phyloP scores from a whole-genome alignment of 2,888 invertebrate species.

The Poecilus cupreus region DNA sequence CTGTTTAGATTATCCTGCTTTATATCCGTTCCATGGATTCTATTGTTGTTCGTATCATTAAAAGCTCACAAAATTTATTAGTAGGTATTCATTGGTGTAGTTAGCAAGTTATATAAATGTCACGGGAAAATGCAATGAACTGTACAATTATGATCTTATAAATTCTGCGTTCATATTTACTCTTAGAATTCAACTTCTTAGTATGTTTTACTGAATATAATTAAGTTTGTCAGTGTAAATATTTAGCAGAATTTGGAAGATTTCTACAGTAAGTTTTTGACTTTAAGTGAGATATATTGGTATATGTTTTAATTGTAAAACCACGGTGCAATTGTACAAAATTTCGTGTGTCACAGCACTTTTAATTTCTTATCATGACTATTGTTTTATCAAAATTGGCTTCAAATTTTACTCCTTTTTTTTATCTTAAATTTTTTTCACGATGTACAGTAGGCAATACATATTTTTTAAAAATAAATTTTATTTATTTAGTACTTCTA shows the following conservation, averaged over 20 bases:
- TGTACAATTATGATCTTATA: neutral
- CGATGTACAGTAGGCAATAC: too few relatives aligned
- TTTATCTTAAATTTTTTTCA: too few relatives aligned
- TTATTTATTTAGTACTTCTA: neutral
- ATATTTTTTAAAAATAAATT: neutral
- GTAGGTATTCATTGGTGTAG: conserved; percentile 9
- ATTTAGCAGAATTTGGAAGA: too few relatives aligned
- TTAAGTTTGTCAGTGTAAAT: too few relatives aligned
- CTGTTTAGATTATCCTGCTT: conserved; percentile 17
- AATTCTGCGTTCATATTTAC: neutral
- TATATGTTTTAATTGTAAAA: neutral
- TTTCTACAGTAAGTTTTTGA: too few relatives aligned
- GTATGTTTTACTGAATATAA: too few relatives aligned
- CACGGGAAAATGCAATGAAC: conserved; percentile 16
- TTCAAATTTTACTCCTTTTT: too few relatives aligned
- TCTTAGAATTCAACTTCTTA: neutral
- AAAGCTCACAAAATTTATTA: conserved; percentile 3
- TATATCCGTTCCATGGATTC: conserved; percentile 12
- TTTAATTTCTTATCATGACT: neutral
- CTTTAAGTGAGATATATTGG: neutral
- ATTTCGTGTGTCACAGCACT: neutral
- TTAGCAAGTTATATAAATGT: conserved; percentile 21
- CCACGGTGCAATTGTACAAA: neutral
- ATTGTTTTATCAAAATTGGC: neutral
- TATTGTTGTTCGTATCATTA: conserved; percentile 14